Evolutionary conservation across 2,797 vertebrate genomes (phyloP).

Genomic region (Coregonus sp.): DNA sequence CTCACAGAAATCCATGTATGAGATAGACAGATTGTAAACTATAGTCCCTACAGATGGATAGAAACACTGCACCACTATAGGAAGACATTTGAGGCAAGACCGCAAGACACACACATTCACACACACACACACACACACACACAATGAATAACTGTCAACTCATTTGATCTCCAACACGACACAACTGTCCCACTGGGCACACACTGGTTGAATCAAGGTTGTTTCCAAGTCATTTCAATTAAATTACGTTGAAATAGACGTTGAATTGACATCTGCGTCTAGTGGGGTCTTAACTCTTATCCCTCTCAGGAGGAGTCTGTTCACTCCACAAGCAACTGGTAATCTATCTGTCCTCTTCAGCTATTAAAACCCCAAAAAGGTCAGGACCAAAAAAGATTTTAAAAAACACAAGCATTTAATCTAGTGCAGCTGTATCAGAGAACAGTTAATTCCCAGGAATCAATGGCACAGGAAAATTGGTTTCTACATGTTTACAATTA

Average conservation of each 20-base stretch:
- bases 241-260: too few relatives aligned
- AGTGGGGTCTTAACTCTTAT: not conserved
- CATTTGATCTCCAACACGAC: constrained; percentile 7
- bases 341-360: not conserved
- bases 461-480: not conserved
- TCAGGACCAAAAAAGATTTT: not conserved
- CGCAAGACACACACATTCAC: not conserved
- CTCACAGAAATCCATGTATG: not conserved
- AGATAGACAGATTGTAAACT: not conserved
- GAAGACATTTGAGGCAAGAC: not conserved
- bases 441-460: not conserved
- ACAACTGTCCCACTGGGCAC: not conserved
- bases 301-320: not conserved
- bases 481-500: constrained; percentile 15
- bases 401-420: not conserved
- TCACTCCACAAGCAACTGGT: not conserved
- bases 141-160: not conserved
- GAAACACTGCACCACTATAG: not conserved
- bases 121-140: not conserved
- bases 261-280: too few relatives aligned
- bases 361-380: not conserved
- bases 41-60: not conserved
- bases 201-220: too few relatives aligned
- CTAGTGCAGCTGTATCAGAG: not conserved
- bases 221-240: too few relatives aligned